These are phyloP conservation scores for Halcyon badia DNA, from an alignment of 2,797 vertebrate species.

Conservation along the genomic window DNA sequence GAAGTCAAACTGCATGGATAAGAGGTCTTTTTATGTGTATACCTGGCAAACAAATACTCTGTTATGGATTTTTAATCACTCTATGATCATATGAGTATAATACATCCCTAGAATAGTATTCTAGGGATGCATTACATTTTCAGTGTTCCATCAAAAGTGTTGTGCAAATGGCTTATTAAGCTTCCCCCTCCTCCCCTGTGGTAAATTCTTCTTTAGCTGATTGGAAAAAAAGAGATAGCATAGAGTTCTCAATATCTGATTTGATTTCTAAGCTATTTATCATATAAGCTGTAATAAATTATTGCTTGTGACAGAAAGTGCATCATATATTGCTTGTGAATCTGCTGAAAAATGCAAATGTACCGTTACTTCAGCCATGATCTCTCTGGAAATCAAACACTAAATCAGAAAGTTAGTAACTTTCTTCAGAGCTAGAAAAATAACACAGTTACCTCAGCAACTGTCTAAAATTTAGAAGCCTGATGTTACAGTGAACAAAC, in stretches of 20 bases:
- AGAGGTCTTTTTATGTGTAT: constrained; percentile 7
- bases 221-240: not conserved
- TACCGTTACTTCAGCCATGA: not conserved
- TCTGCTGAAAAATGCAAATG: not conserved
- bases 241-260: not conserved
- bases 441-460: not conserved
- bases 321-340: not conserved
- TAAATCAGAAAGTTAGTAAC: not conserved
- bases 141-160: not conserved
- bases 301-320: not conserved
- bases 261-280: not conserved
- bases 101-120: not conserved
- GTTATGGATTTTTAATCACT: constrained; percentile 16
- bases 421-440: not conserved
- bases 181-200: not conserved
- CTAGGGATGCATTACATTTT: not conserved
- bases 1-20: constrained; percentile 43
- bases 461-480: not conserved
- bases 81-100: not conserved
- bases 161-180: not conserved
- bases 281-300: not conserved
- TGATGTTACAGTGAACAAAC: not conserved
- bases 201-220: not conserved
- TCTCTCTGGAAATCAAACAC: not conserved
- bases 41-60: not conserved